Evolutionary conservation across 1,140 invertebrate genomes (phyloP), one percentile per base, ranked within the genome.

Genomic region (Caenorhabditis briggsae): DNA sequence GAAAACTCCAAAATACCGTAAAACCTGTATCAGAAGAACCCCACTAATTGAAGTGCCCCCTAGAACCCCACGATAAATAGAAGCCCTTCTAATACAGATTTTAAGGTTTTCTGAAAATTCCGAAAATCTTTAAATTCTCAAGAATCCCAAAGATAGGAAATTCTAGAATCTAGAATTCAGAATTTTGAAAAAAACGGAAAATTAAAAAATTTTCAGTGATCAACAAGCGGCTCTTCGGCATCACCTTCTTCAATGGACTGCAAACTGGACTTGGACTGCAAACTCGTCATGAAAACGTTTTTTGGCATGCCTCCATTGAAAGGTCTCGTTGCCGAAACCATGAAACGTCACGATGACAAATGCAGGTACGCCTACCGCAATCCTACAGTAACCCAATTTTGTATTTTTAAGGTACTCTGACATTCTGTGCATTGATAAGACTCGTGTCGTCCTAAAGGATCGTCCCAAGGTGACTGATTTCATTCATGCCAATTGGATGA

Each of bases 401-500:
- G 1, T 12, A 33, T 33, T 64, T n/a, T 70, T 3, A 14, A 70
- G 87, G 43, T 88, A 86, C 56, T 50, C 16, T 14, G 87, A 88
- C 82, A 83, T 88, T n/a, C 1, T 88, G n/a, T 88, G 87, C 58
- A 2, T 59, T 18, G 84, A 88, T 23, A 14, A 25, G 20, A 88
- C 87, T n/a, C 70, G 87, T 20, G 87, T 88, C 7, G 48, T 86
- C 18, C 82, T 88, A 6, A 78, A 83, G 64, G 50, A 86, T 14
- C 70, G 84, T 18, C 53, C 70, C 20, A 11, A 18, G 16, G 84
- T 70, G 9, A 74, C 82, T 7, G 84, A 88, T 50, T 87, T 82
- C 82, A 87, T 87, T 50, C 86, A 87, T 53, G 86, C 86, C 18
- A 87, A 87, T 58, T 87, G 86, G 86, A 53, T 87, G 33, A 82